Percentiles rank a stretch among this genome's conserved stretches.
phyloP scores from a whole-genome alignment of 2,888 invertebrate genomes.

The Brenthis ino region DNA sequence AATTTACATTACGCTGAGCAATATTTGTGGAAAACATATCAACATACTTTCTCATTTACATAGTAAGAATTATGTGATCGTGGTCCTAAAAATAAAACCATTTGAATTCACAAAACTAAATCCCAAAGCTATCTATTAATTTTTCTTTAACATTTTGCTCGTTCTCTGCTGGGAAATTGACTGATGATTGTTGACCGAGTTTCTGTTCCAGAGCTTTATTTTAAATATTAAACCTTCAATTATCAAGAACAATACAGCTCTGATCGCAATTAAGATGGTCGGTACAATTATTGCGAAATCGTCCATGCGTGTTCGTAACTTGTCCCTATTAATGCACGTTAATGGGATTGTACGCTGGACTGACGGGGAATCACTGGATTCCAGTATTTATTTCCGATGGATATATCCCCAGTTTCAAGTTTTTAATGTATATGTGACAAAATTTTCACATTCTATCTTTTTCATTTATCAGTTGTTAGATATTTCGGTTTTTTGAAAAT shows the following conservation, averaged over 20 bases:
- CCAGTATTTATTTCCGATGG: conserved; percentile 10
- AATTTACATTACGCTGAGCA: no score
- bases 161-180: no score
- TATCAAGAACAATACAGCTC: conserved; percentile 15
- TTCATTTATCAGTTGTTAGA: background rate
- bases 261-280: conserved; percentile 24
- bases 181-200: no score
- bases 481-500: no score
- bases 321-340: conserved; percentile 20
- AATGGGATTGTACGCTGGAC: conserved; percentile 19
- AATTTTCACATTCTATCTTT: background rate
- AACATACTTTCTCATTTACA: no score
- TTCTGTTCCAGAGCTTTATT: background rate
- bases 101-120: no score
- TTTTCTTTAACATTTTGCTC: no score
- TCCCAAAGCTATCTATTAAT: no score
- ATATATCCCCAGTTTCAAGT: background rate
- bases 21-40: no score
- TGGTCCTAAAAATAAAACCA: no score
- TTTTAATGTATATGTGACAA: conserved; percentile 2
- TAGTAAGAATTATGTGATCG: no score
- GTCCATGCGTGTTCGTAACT: conserved; percentile 16
- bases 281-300: conserved; percentile 14
- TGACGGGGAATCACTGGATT: conserved; percentile 21
- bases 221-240: conserved; percentile 14